These are phyloP conservation scores for Paedocypris sp. DNA, from an alignment of 2,113 vertebrate species.

Conservation along the genomic window DNA sequence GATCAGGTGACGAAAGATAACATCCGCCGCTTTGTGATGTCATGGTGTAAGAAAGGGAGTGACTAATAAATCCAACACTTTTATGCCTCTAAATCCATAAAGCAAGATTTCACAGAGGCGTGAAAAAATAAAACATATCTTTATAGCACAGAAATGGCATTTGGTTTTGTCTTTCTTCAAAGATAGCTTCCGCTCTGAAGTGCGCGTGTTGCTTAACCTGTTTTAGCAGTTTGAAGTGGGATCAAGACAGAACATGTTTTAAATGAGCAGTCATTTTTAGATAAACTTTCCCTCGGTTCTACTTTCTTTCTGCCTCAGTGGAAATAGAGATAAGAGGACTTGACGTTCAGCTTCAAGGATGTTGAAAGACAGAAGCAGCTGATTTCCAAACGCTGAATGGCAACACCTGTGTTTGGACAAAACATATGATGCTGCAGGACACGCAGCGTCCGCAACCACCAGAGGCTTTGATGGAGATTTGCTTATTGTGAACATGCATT, in stretches of 20 bases:
- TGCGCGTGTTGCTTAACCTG: neutral
- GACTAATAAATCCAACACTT: too few species aligned
- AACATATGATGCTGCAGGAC: slow-evolving; percentile 1
- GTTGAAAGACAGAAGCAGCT: slow-evolving; percentile 6
- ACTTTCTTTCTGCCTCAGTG: neutral
- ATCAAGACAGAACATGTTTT: slow-evolving; percentile 10
- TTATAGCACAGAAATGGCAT: too few species aligned
- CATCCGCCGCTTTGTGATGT: neutral
- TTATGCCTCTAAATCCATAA: too few species aligned
- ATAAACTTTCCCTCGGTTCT: slow-evolving; percentile 11
- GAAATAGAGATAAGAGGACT: slow-evolving; percentile 4
- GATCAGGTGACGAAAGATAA: neutral
- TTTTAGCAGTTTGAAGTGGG: neutral
- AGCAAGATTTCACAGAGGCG: too few species aligned
- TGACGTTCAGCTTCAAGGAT: slow-evolving; percentile 4
- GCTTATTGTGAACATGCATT: neutral
- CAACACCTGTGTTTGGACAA: slow-evolving; percentile 23
- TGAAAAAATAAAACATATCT: too few species aligned
- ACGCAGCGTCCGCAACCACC: neutral
- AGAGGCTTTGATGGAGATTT: neutral
- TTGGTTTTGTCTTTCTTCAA: too few species aligned
- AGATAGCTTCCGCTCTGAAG: too few species aligned
- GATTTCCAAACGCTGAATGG: slow-evolving; percentile 13
- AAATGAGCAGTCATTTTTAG: slow-evolving; percentile 7
- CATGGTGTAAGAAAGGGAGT: too few species aligned